Percentiles rank a stretch among this genome's conserved stretches.
Conservation (phyloP, 2,113 vertebrate species). For the Gracilinanus agilis region DNA sequence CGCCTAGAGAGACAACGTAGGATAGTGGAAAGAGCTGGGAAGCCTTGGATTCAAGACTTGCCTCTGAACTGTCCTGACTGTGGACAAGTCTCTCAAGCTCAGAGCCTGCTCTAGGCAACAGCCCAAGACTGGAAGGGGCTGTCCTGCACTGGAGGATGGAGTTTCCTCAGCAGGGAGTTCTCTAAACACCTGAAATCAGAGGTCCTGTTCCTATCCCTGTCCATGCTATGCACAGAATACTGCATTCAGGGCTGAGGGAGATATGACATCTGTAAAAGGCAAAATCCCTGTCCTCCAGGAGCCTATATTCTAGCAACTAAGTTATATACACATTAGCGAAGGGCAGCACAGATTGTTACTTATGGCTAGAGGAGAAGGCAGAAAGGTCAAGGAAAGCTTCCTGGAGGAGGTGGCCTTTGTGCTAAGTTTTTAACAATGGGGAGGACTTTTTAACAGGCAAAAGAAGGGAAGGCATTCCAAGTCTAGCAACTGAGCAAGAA, state of each 20-base stretch:
- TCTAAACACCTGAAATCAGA: neutral
- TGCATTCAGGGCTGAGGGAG: neutral
- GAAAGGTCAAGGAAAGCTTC: neutral
- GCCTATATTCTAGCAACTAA: neutral
- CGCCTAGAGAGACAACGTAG: neutral
- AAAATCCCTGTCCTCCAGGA: neutral
- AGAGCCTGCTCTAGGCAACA: neutral
- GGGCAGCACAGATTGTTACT: neutral
- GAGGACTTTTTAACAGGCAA: neutral
- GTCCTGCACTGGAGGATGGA: neutral
- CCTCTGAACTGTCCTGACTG: neutral
- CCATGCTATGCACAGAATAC: neutral
- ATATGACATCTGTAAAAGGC: neutral
- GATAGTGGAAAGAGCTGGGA: neutral
- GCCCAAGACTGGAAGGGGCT: neutral
- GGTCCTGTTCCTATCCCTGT: neutral
- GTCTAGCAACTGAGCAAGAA: neutral
- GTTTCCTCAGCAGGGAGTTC: neutral
- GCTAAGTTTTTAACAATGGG: neutral
- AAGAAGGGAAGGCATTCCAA: neutral
- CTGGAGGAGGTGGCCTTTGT: neutral
- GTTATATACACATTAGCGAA: neutral
- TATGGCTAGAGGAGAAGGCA: neutral
- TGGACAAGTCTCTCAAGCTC: neutral
- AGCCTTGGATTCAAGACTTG: neutral